Evolutionary conservation across 2,888 invertebrate genomes (phyloP).

Genomic region (Pseudolycoriella hygida): DNA sequence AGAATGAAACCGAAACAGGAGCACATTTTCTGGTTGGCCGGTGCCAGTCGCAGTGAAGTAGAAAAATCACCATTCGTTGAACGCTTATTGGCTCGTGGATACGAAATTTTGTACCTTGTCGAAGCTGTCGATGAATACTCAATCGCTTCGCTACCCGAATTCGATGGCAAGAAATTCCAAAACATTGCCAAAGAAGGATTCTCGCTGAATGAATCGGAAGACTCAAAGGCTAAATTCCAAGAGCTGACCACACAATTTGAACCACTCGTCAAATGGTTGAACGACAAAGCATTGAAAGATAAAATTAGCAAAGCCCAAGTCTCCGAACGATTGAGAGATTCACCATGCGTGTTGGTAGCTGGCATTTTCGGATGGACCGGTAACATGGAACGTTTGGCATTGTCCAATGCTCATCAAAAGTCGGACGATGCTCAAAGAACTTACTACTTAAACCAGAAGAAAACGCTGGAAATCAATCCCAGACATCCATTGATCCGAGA

Average conservation of each 20-base stretch:
- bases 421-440: constrained; percentile 77
- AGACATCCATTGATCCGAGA: constrained; percentile 90
- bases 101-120: constrained; percentile 83
- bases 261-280: constrained; percentile 81
- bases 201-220: constrained; percentile 55
- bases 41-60: constrained; percentile 69
- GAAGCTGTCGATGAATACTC: constrained; percentile 99
- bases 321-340: constrained; percentile 75
- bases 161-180: constrained; percentile 97
- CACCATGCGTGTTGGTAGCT: constrained; percentile 92
- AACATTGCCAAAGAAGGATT: constrained; percentile 99
- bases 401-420: constrained; percentile 94
- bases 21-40: constrained; percentile 93
- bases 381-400: constrained; percentile 94
- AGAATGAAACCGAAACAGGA: constrained; percentile 93
- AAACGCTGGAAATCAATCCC: constrained; percentile 93
- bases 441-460: constrained; percentile 83
- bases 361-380: constrained; percentile 98
- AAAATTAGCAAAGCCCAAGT: constrained; percentile 62
- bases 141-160: constrained; percentile 90
- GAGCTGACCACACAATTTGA: constrained; percentile 61
- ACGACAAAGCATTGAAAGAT: constrained; percentile 62
- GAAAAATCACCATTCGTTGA: constrained; percentile 91
- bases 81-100: constrained; percentile 77
- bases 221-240: constrained; percentile 57